Conservation (phyloP, 2,888 invertebrate species). For the Carcina quercana region DNA sequence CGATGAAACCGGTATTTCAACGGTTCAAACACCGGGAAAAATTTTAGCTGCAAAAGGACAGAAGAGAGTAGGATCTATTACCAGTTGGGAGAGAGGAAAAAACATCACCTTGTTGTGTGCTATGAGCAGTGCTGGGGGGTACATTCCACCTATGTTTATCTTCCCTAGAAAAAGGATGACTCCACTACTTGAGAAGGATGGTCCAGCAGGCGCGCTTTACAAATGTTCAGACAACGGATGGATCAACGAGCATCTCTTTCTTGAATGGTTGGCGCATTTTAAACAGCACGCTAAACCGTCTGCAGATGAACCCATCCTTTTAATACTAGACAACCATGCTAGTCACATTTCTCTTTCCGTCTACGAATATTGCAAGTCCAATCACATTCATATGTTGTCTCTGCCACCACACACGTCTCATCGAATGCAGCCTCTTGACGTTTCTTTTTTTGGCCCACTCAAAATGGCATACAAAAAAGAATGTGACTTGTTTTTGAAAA, state of each 20-base stretch:
- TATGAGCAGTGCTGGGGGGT: slow-evolving; percentile 12
- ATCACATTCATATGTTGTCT: slow-evolving; percentile 6
- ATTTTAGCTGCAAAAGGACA: slow-evolving; percentile 9
- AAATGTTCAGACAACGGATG: slow-evolving; percentile 20
- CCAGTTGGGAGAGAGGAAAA: slow-evolving; percentile 13
- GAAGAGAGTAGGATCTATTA: slow-evolving; percentile 11
- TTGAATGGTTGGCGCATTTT: too few relatives aligned
- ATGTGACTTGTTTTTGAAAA: too few relatives aligned
- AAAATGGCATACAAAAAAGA: too few relatives aligned
- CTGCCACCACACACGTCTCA: slow-evolving; percentile 27
- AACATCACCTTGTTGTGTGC: slow-evolving; percentile 11
- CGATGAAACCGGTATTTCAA: slow-evolving; percentile 9
- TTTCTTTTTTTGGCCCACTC: slow-evolving; percentile 18
- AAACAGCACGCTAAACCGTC: too few relatives aligned
- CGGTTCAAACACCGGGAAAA: slow-evolving; percentile 6
- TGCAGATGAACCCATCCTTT: slow-evolving; percentile 4
- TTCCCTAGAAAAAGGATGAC: slow-evolving; percentile 12
- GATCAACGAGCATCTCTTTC: too few relatives aligned
- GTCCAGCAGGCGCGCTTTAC: slow-evolving; percentile 15
- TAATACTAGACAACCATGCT: slow-evolving; percentile 6
- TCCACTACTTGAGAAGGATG: slow-evolving; percentile 15
- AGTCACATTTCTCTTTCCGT: slow-evolving; percentile 5
- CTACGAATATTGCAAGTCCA: slow-evolving; percentile 9
- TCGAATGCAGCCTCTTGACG: slow-evolving; percentile 30
- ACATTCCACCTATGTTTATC: slow-evolving; percentile 18